phyloP scores from a whole-genome alignment of 2,888 invertebrate species.

The Lobophora halterata region DNA sequence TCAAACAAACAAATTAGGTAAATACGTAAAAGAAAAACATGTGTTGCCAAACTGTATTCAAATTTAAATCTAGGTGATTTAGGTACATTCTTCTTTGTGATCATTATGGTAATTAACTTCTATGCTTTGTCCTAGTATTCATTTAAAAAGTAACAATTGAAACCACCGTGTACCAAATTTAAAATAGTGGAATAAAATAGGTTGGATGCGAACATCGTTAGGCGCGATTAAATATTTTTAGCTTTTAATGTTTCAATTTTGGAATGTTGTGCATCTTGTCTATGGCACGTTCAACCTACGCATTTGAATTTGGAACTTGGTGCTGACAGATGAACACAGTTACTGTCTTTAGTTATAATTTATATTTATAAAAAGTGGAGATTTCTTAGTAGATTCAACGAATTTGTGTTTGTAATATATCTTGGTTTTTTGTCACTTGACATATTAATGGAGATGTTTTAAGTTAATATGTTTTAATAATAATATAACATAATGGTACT shows the following conservation, averaged over 20 bases:
- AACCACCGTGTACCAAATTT: conserved; percentile 36
- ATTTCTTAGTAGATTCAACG: conserved; percentile 12
- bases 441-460: too few relatives aligned
- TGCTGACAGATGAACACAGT: conserved; percentile 24
- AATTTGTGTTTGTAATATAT: conserved; percentile 4
- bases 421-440: background rate
- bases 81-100: conserved; percentile 3
- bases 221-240: conserved; percentile 16
- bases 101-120: conserved; percentile 23
- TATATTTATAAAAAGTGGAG: conserved; percentile 18
- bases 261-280: conserved; percentile 18
- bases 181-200: conserved; percentile 36
- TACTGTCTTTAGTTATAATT: conserved; percentile 18
- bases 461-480: too few relatives aligned
- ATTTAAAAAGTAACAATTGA: conserved; percentile 33
- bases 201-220: conserved; percentile 26
- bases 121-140: conserved; percentile 20
- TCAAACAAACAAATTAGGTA: conserved; percentile 21
- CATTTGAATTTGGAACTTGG: conserved; percentile 24
- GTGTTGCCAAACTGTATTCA: conserved; percentile 8
- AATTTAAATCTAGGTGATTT: background rate
- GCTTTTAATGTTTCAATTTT: conserved; percentile 17
- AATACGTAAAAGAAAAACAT: conserved; percentile 13
- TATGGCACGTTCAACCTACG: conserved; percentile 23
- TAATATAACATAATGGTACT: too few relatives aligned